phyloP scores from a whole-genome alignment of 1,140 invertebrate species.

The Pissodes strobi region DNA sequence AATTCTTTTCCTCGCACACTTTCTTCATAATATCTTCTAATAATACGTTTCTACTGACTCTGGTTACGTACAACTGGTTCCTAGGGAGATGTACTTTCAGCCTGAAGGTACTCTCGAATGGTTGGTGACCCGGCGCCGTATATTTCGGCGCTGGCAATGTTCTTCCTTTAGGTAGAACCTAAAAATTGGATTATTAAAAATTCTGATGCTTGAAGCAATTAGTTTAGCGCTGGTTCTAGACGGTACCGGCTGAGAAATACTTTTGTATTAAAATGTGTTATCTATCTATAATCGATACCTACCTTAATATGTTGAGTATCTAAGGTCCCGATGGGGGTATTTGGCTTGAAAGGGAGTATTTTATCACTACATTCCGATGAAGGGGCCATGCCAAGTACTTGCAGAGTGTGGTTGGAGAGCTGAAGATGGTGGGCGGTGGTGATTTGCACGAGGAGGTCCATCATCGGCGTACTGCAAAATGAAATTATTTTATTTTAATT shows the following conservation, averaged over 20 bases:
- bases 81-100: constrained; percentile 81
- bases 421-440: constrained; percentile 73
- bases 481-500: neutral
- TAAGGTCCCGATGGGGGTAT: constrained; percentile 74
- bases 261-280: too few relatives aligned
- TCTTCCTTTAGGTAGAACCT: constrained; percentile 38
- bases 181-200: neutral
- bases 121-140: constrained; percentile 57
- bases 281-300: neutral
- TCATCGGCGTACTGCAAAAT: constrained; percentile 75
- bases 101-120: constrained; percentile 77
- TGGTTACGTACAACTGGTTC: constrained; percentile 78
- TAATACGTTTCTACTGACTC: constrained; percentile 70
- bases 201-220: neutral
- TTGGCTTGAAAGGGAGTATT: constrained; percentile 74
- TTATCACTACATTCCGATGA: constrained; percentile 60
- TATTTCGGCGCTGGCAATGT: constrained; percentile 41
- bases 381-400: constrained; percentile 61
- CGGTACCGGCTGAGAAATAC: too few relatives aligned
- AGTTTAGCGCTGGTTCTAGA: too few relatives aligned
- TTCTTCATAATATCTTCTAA: constrained; percentile 70
- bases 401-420: constrained; percentile 73
- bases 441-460: constrained; percentile 80
- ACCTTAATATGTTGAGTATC: constrained; percentile 60
- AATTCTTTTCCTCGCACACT: constrained; percentile 80